Conservation (phyloP, 2,888 invertebrate species). For the Xanthostigma xanthostigma region DNA sequence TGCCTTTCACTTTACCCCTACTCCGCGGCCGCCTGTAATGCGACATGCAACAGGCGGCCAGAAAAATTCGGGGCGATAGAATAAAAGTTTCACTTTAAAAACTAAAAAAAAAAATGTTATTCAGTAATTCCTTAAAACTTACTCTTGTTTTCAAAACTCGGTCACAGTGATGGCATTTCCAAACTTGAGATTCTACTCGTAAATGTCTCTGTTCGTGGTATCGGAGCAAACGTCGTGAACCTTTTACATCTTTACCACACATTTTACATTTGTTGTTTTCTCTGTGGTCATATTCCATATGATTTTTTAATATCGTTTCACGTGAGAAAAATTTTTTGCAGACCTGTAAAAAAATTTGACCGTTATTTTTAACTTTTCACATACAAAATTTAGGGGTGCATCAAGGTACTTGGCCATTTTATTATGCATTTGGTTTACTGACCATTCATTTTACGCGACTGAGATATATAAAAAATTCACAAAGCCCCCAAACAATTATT, state of each 20-base stretch:
- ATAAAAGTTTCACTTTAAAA: no score
- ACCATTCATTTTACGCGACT: no score
- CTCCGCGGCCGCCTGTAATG: no score
- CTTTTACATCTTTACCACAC: conserved; percentile 5
- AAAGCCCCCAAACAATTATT: no score
- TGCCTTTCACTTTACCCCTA: no score
- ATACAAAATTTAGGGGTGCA: no score
- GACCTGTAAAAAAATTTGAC: conserved; percentile 5
- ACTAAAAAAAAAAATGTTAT: neutral
- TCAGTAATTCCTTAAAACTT: neutral
- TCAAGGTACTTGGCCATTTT: no score
- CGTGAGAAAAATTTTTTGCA: conserved; percentile 9
- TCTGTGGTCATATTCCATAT: conserved; percentile 9
- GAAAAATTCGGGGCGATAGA: no score
- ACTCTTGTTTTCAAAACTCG: conserved; percentile 8
- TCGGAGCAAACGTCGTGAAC: neutral
- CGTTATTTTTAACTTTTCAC: no score
- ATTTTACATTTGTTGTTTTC: conserved; percentile 3
- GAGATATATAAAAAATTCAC: no score
- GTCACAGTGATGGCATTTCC: conserved; percentile 11
- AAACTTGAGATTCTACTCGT: conserved; percentile 1
- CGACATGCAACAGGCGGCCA: no score
- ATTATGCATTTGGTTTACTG: no score
- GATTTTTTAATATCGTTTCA: conserved; percentile 8
- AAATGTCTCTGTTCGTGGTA: conserved; percentile 2